Evolutionary conservation across 2,113 vertebrate species (phyloP), one percentile per base, ranked within the genome.

Genomic region (Brachyistius frenatus): DNA sequence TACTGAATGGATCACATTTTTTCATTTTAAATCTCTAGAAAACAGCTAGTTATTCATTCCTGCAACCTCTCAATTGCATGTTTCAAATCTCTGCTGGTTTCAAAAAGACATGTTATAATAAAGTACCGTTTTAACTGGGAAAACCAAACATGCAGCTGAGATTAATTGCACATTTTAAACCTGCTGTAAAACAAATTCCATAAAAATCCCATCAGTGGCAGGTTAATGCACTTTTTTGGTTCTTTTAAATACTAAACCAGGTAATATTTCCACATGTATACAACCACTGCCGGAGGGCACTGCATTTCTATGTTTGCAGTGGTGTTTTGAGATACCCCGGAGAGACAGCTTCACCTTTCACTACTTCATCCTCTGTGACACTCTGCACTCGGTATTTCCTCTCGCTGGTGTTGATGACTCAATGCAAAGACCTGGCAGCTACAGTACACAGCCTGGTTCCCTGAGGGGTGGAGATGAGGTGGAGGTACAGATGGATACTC

Each of bases 281-380:
- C 36, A n/a, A 65, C 60, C 9, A 7, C 10, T 23, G 14, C 50
- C 74, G 37, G 47, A 57, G 11, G 36, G 50, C 13, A 11, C 7
- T 67, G 14, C 52, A 49, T 65, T 54, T 39, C n/a, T 11, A n/a
- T 61, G 31, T 66, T 10, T 33, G 3, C 23, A 1, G 7, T 33
- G 32, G 36, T 33, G 36, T 75, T 23, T 50, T 66, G 36, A 31
- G 11, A 65, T 5, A 4, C 33, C 57, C 67, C 41, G 5, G 6
- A 56, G 87, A 35, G 66, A 78, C 69, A 11, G 47, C 52, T 69
- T 78, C 47, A 54, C 61, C 46, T 66, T 80, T 41, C 66, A 36
- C 55, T 23, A 49, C 36, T 61, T 76, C 64, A 33, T 10, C 7
- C 16, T 49, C 6, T 37, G 3, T 55, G 69, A 53, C 62, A 55